Percentiles rank a stretch among this genome's conserved stretches.
These are phyloP conservation scores for Ceriagrion tenellum DNA, from an alignment of 2,888 invertebrate genomes.

Conservation along the genomic window DNA sequence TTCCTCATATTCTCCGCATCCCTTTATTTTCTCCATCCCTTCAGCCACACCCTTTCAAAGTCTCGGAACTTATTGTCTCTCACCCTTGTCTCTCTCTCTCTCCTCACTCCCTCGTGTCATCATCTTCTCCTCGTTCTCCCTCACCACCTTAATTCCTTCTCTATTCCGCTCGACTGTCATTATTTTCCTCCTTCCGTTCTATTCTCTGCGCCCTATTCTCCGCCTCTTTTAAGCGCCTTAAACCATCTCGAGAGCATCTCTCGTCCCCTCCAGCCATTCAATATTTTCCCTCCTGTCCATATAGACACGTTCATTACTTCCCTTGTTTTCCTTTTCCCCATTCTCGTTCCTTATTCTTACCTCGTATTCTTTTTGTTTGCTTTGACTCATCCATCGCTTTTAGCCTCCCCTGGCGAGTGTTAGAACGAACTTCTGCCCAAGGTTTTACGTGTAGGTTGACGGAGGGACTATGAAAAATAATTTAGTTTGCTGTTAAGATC, in stretches of 20 bases:
- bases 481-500: too few species aligned
- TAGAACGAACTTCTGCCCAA: too few species aligned
- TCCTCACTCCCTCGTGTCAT: background rate
- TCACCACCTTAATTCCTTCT: background rate
- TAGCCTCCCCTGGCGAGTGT: too few species aligned
- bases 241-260: background rate
- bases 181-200: background rate
- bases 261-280: background rate
- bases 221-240: background rate
- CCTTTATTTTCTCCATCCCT: too few species aligned
- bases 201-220: background rate
- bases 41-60: background rate
- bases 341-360: background rate
- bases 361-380: background rate
- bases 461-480: too few species aligned
- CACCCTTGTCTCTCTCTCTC: background rate
- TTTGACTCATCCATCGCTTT: too few species aligned
- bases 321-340: background rate
- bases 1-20: background rate
- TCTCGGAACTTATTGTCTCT: background rate
- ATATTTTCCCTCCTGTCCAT: constrained; percentile 10
- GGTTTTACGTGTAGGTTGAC: too few species aligned
- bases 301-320: constrained; percentile 6
- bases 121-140: background rate
- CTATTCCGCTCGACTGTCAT: background rate